phyloP scores from a whole-genome alignment of 2,113 vertebrate species.

The Protobothrops flavoviridis region DNA sequence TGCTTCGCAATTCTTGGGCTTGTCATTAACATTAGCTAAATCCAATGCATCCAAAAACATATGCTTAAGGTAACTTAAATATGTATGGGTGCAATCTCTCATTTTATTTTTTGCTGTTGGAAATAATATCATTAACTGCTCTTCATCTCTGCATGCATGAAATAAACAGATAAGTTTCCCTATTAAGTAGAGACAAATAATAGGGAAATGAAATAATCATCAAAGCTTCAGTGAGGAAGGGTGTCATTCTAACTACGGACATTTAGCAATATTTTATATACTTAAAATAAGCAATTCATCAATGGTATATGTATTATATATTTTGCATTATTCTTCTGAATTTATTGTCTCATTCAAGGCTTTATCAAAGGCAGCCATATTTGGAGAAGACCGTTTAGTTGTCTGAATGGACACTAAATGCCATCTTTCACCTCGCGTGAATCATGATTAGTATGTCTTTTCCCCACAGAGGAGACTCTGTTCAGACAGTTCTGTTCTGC shows the following conservation, averaged over 20 bases:
- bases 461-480: constrained; percentile 9
- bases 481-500: background rate
- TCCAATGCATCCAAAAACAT: background rate
- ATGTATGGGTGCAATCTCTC: background rate
- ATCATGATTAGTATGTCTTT: background rate
- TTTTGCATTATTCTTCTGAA: constrained; percentile 2
- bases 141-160: background rate
- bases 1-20: background rate
- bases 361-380: constrained; percentile 1
- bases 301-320: constrained; percentile 1
- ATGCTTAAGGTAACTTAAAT: background rate
- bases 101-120: background rate
- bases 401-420: constrained; percentile 31
- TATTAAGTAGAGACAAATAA: background rate
- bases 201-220: background rate
- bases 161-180: background rate
- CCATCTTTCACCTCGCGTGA: constrained; percentile 25
- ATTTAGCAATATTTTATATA: background rate
- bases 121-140: background rate
- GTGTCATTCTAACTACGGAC: background rate
- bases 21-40: background rate
- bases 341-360: background rate
- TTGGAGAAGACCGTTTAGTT: constrained; percentile 26
- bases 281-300: background rate
- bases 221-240: constrained; percentile 2